Percentiles rank a stretch among this genome's conserved stretches.
Conservation (phyloP, 1,140 invertebrate genomes). For the Rhysida immarginata region DNA sequence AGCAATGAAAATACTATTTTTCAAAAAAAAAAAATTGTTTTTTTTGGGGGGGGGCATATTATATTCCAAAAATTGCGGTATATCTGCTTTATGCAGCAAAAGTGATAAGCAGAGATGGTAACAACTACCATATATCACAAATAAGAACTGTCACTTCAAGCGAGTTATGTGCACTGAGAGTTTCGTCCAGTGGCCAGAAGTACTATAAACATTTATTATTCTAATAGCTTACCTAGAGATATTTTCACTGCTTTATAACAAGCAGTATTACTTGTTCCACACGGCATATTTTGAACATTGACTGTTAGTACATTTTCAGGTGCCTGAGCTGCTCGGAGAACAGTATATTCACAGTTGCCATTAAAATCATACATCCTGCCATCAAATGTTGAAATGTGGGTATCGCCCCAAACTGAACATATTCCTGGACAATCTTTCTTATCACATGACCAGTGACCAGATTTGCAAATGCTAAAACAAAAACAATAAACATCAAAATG, state of each 20-base stretch:
- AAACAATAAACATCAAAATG: no score
- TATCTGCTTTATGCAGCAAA: no score
- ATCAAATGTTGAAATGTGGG: slow-evolving; percentile 75
- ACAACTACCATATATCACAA: no score
- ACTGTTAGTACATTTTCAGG: slow-evolving; percentile 20
- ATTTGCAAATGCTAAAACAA: slow-evolving; percentile 34
- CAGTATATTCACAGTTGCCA: slow-evolving; percentile 68
- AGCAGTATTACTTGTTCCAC: slow-evolving; percentile 65
- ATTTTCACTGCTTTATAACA: slow-evolving; percentile 68
- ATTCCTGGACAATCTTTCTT: slow-evolving; percentile 37
- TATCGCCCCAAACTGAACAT: slow-evolving; percentile 69
- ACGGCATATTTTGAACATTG: slow-evolving; percentile 52
- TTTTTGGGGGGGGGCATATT: no score
- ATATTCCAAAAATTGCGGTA: no score
- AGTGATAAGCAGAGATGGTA: no score
- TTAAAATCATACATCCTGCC: slow-evolving; percentile 69
- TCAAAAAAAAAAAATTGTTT: no score
- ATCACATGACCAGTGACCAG: slow-evolving; percentile 29
- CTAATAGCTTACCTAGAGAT: slow-evolving; percentile 38
- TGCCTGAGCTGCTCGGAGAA: slow-evolving; percentile 48
- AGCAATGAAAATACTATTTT: no score
- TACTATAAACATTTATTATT: no score
- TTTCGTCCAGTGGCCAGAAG: no score
- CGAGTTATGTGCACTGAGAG: no score
- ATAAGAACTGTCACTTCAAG: no score